Evolutionary conservation across 1,140 invertebrate species (phyloP), one percentile per base, ranked within the genome.

Genomic region (Sarcophaga bullata): DNA sequence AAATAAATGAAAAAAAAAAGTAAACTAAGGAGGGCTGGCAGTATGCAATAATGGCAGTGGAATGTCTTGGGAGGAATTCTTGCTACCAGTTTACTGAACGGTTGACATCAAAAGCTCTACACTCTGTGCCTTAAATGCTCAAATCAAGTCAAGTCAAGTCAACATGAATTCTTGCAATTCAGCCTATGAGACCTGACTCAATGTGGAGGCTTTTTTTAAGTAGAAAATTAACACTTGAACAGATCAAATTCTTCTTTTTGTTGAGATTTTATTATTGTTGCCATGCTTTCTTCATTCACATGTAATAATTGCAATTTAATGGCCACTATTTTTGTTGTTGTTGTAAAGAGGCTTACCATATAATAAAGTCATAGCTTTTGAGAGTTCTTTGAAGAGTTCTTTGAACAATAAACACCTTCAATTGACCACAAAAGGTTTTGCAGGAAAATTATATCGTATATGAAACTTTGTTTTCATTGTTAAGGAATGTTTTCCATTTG

Each of bases 221-320:
- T 76, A n/a, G 17, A 81, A 84, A 84, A 84, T 84, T 84, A 84
- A 81, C 83, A 84, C 83, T 81, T 84, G 75, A 84, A 76, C 81
- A 82, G 19, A 84, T 84, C 81, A 84, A 84, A 84, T 84, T 84
- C 83, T 75, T 83, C n/a, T 49, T 9, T 17, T 54, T 82, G 5
- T 50, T 37, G 13, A 80, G 54, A 9, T 80, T 50, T 80, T 73
- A n/a, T 80, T 52, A 37, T 11, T 17, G 50, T 81, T 7, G n/a
- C n/a, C n/a, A 46, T 81, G 58, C 19, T 49, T 75, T 47, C 72
- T 75, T 48, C 52, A 15, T 58, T 10, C 13, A 58, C 6, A 58
- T 50, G 13, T 50, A 78, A 78, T 78, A 78, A 78, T 78, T 78
- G 25, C 75, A 78, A 78, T 50, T 78, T 78, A 78, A 78, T 78